Evolutionary conservation across 2,797 vertebrate species (phyloP), one percentile per base, ranked within the genome.

Genomic region (Champsocephalus esox): DNA sequence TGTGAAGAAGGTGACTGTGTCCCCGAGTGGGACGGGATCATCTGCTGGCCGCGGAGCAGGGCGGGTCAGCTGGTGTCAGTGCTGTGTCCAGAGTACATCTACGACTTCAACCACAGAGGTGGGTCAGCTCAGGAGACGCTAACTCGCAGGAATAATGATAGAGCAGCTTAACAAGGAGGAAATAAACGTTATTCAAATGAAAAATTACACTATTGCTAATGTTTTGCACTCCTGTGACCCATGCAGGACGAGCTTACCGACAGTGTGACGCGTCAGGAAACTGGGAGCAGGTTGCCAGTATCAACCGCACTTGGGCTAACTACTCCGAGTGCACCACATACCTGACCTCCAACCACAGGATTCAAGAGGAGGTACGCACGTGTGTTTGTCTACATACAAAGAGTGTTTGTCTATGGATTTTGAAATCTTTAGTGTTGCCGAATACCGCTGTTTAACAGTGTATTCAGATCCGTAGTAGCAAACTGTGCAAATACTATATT

Each of bases 61-160:
- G 92, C 94, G 0, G 86, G 92, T 74, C 93, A 96, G 89, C 89
- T 96, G 79, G 93, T 97, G 34, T 93, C 95, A 0, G 95, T 96
- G 38, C 82, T 88, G 12, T 98, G 97, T 83, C 97, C 97, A 0
- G 92, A 95, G 17, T 97, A 98, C 87, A 96, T 98, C 93, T 97
- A 98, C 0, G 97, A 98, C 93, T 98, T 98, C 89, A 97, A 98
- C 88, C 97, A 98, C 66, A 81, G 92, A 93, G 97, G 97, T 97
- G 68, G 41, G 46, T 34, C 10, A 34, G 7, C n/a, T 66, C 3
- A 12, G 28, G 3, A 13, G 19, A 34, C 46, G 5, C 12, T 4
- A 3, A 58, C 49, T 24, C 1, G 19, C 32, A 32, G 10, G 6
- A 48, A 4, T 76, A 34, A 59, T 3, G 7, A 59, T 3, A 9